Evolutionary conservation across 2,888 invertebrate species (phyloP).

Genomic region (Rhogogaster chlorosoma): DNA sequence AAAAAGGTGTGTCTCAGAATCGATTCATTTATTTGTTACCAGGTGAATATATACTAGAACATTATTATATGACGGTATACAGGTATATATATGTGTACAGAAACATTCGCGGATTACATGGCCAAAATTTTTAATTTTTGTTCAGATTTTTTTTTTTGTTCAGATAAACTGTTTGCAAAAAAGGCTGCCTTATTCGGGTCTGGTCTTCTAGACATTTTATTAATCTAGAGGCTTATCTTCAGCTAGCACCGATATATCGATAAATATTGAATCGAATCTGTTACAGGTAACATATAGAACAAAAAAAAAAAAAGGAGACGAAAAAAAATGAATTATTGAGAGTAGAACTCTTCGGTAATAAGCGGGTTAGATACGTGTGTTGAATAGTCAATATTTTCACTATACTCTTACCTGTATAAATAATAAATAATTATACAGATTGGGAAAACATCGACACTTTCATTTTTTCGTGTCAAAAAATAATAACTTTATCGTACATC

Average conservation of each 20-base stretch:
- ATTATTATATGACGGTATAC: background rate
- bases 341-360: background rate
- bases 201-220: background rate
- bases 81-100: background rate
- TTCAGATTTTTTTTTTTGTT: background rate
- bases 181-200: background rate
- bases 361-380: background rate
- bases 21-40: background rate
- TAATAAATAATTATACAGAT: background rate
- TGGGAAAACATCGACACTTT: background rate
- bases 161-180: background rate
- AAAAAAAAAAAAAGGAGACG: background rate
- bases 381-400: background rate
- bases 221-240: background rate
- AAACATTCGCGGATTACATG: background rate
- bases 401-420: background rate
- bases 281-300: background rate
- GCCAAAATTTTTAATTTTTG: background rate
- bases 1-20: background rate
- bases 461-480: background rate
- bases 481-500: background rate
- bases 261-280: constrained; percentile 1
- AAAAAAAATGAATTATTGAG: background rate
- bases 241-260: constrained; percentile 2
- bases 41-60: background rate